Base-by-base conservation (phyloP, 2,888 invertebrate genomes). In the Mimachlamys varia region DNA sequence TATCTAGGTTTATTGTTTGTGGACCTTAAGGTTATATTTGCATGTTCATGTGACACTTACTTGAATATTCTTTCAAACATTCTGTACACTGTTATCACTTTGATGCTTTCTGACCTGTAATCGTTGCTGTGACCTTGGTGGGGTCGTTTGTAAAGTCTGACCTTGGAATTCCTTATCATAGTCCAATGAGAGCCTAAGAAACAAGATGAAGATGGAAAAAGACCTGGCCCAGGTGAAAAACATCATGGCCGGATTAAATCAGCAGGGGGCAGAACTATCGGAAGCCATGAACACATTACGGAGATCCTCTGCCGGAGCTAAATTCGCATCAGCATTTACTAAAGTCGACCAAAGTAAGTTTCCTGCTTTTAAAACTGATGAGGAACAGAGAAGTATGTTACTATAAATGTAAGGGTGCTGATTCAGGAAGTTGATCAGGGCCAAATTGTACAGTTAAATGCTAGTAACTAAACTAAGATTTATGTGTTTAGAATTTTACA, bases 201-300 rank as follows among this genome's bases (percentile, higher is more conserved):
- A 95, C 88, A 94, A 96, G 94, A 95, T 96, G 90, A 95, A 97
- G 93, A 96, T 97, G 94, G 97, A 97, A 94, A 96, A 97, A 95
- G 99, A 99, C 96, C 97, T 99, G 92, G 97, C 98, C 55, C 97
- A 98, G 76, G 98, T 99, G 0, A 98, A 99, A 95, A 97, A 98
- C 92, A 97, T 98, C 90, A 98, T 99, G 89, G 98, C 98, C 5
- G 98, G 99, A 90, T 97, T 99, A 95, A 98, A 98, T 95, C 97
- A 98, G 13, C 98, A 99, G 96, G 97, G 99, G 0, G 98, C 98
- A 94, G 98, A 98, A 96, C 97, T 99, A 89, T 98, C 98, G 95
- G 97, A 98, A 90, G 98, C 98, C 91, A 98, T 99, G 91, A 97
- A 98, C 37, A 98, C 98, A 95, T 97, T 99, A 37, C 90, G 94